Evolutionary conservation across 2,888 invertebrate genomes (phyloP).

Genomic region (Meganola albula): DNA sequence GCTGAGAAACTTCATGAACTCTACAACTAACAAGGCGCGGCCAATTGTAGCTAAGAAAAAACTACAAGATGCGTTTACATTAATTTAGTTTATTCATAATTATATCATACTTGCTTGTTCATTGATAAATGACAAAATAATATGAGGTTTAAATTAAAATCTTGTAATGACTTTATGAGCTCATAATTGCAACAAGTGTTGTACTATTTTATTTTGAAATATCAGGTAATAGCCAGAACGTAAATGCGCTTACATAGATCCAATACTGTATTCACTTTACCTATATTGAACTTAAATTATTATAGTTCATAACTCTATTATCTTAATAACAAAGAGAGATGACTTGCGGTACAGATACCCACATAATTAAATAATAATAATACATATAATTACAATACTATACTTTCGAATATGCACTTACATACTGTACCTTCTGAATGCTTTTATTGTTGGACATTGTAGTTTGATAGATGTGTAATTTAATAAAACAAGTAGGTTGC

Average conservation of each 20-base stretch:
- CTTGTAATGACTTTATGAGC: constrained; percentile 37
- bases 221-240: constrained; percentile 14
- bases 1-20: constrained; percentile 11
- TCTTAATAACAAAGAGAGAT: neutral
- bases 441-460: no score
- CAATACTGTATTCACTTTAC: no score
- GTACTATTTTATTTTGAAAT: constrained; percentile 21
- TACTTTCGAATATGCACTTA: no score
- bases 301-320: neutral
- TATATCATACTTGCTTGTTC: constrained; percentile 24
- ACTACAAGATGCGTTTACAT: constrained; percentile 22
- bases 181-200: constrained; percentile 33
- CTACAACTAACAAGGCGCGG: neutral
- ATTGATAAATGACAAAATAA: constrained; percentile 46
- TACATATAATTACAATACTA: no score
- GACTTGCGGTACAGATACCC: neutral
- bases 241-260: constrained; percentile 4
- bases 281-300: constrained; percentile 11
- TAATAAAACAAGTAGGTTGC: no score
- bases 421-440: no score
- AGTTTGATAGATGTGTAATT: no score
- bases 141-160: constrained; percentile 37
- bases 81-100: constrained; percentile 31
- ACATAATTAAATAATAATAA: no score
- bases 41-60: constrained; percentile 21